Conservation (phyloP, 2,888 invertebrate species). For the Prenolepis imparis region DNA sequence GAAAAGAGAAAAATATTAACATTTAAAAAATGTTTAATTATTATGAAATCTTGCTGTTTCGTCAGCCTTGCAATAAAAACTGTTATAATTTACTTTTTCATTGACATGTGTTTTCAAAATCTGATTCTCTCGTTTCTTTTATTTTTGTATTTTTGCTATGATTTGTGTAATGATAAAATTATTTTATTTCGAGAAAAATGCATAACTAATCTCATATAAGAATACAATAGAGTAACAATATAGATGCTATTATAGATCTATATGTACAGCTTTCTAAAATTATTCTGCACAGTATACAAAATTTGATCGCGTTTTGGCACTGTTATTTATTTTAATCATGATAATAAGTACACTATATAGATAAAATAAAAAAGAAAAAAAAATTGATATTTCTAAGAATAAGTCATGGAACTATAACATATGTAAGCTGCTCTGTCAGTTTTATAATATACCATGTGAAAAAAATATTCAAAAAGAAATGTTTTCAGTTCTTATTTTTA, state of each 20-base stretch:
- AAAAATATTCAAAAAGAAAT: conserved; percentile 16
- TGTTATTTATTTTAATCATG: conserved; percentile 25
- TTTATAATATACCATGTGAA: neutral
- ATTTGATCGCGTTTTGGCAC: conserved; percentile 34
- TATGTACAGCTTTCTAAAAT: conserved; percentile 21
- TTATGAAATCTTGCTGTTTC: neutral
- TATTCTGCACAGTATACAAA: conserved; percentile 4
- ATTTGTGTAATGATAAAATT: conserved; percentile 26
- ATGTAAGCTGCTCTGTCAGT: neutral
- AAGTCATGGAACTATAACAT: conserved; percentile 4
- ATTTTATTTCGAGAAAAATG: neutral
- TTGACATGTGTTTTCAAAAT: neutral
- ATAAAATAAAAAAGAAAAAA: neutral
- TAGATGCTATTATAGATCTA: neutral
- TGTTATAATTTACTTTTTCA: neutral
- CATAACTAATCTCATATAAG: conserved; percentile 2
- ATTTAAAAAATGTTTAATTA: neutral
- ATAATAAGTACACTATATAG: conserved; percentile 29
- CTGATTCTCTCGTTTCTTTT: neutral
- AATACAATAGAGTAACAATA: neutral
- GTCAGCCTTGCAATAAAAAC: neutral
- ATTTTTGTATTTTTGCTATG: neutral
- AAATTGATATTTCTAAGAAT: conserved; percentile 20
- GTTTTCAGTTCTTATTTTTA: neutral
- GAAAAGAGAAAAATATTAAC: neutral